Evolutionary conservation across 2,797 vertebrate genomes (phyloP).

Genomic region (Bufotes viridis): DNA sequence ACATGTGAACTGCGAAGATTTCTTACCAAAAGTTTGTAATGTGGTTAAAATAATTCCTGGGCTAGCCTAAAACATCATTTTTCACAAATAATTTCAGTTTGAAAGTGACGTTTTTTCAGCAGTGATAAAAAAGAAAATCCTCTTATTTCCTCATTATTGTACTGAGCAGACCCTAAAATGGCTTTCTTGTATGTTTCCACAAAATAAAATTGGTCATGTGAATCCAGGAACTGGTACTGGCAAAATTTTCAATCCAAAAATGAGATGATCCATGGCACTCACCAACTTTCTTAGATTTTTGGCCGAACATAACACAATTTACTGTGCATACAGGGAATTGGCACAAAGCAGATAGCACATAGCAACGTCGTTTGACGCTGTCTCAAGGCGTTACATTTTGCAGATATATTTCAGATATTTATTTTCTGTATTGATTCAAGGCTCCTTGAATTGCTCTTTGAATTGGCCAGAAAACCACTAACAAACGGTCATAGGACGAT

Average conservation of each 20-base stretch:
- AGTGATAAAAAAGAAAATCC: slow-evolving; percentile 18
- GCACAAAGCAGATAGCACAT: too few relatives aligned
- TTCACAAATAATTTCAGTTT: not conserved
- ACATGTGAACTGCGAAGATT: slow-evolving; percentile 2
- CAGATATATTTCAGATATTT: too few relatives aligned
- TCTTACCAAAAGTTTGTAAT: not conserved
- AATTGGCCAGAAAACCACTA: too few relatives aligned
- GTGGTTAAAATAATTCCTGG: not conserved
- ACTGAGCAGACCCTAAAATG: not conserved
- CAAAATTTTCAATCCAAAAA: not conserved
- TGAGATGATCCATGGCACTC: too few relatives aligned
- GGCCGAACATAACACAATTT: too few relatives aligned
- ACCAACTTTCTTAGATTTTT: too few relatives aligned
- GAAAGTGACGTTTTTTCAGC: not conserved
- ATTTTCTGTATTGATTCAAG: too few relatives aligned
- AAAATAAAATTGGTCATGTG: slow-evolving; percentile 17
- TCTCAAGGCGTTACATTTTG: too few relatives aligned
- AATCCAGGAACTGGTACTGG: not conserved
- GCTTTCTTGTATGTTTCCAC: slow-evolving; percentile 21
- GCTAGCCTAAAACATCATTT: slow-evolving; percentile 11
- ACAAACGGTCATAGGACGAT: too few relatives aligned
- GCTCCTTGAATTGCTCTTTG: too few relatives aligned
- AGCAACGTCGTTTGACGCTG: too few relatives aligned
- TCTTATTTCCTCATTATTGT: slow-evolving; percentile 28
- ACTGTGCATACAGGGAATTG: too few relatives aligned